Base-by-base conservation (phyloP, 2,888 invertebrate genomes). In the Ophion obscuratus region DNA sequence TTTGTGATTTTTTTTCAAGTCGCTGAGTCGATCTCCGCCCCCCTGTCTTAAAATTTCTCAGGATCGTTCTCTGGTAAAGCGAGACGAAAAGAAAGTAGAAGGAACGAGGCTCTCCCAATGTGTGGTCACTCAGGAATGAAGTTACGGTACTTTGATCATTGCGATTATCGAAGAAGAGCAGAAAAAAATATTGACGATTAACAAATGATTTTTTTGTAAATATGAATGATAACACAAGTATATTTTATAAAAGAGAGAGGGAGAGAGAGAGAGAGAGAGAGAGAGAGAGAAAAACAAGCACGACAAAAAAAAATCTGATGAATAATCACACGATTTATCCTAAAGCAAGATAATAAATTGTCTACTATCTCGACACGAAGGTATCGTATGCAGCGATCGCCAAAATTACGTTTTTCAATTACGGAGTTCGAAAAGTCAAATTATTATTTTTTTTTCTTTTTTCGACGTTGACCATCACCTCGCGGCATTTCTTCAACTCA, bases 121-220 rank as follows among this genome's bases (percentile, higher is more conserved):
- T 24, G 24, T 89, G 91, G 90, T 91, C 90, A 91, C 92, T 92
- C 92, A 92, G 91, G 92, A 92, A 92, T 91, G 90, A 91, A 87
- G 88, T 91, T 90, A 90, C 87, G 89, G 89, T 88, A 81, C 89
- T 91, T 89, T 89, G 90, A 91, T 86, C 79, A 89, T 88, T 91
- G 89, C 90, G 91, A 92, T 92, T 90, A 89, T 90, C 89, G 90
- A 86, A 76, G 14, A 59, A 59, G 4, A 44, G 44, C 44, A 44
- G 44, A 44, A 44, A 44, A 44, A 44, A 44, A 44, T 89, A 92
- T 89, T 90, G 88, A 90, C 89, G 87, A 89, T 90, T 89, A 90
- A 90, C 85, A 88, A 88, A 90, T 87, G 88, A 92, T 85, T 88
- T 92, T 92, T 92, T 92, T 93, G 93, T 93, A 93, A 92, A 93